These are phyloP conservation scores for Norana najaformis DNA, from an alignment of 2,888 invertebrate genomes.

Conservation along the genomic window DNA sequence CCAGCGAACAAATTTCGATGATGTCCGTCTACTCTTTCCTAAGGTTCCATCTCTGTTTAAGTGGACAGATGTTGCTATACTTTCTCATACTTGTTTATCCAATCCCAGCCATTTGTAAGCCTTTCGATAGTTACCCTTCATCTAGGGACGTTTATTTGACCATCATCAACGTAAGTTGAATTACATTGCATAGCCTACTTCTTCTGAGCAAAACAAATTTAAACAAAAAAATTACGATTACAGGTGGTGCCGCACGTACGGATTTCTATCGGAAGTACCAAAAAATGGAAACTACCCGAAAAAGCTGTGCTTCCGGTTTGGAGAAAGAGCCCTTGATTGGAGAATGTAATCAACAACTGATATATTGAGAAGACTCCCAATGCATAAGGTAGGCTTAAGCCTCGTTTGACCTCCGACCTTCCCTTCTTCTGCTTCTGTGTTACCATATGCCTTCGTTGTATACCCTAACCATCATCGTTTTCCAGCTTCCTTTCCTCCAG, in stretches of 20 bases:
- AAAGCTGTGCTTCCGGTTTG: conserved; percentile 60
- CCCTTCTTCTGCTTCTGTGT: neutral
- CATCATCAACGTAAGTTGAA: neutral
- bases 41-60: neutral
- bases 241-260: conserved; percentile 58
- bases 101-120: neutral
- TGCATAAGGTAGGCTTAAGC: neutral
- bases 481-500: no score
- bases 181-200: conserved; percentile 25
- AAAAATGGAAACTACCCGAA: conserved; percentile 57
- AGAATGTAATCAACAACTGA: neutral
- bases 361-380: neutral
- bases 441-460: no score
- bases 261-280: conserved; percentile 57
- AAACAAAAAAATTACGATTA: no score
- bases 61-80: neutral
- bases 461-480: no score
- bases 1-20: neutral
- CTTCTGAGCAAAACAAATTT: no score
- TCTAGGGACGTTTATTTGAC: neutral
- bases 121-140: no score
- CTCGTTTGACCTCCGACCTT: neutral
- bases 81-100: conserved; percentile 21
- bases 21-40: neutral
- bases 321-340: conserved; percentile 57